Conservation (phyloP, 2,888 invertebrate species). For the Calliphora vomitoria region DNA sequence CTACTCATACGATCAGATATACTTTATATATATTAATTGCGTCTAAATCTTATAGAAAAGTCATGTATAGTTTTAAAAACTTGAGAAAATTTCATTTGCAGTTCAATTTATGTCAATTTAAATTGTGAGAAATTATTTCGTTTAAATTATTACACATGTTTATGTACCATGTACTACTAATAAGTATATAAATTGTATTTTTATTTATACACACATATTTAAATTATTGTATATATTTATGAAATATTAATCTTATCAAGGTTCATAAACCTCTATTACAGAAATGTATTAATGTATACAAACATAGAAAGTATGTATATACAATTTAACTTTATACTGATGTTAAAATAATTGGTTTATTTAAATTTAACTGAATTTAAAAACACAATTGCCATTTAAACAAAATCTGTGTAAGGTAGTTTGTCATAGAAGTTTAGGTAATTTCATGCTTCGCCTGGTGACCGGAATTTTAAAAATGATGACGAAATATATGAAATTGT, state of each 20-base stretch:
- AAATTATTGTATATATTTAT: neutral
- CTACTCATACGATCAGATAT: neutral
- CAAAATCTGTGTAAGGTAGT: neutral
- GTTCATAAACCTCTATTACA: constrained; percentile 46
- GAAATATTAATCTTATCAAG: constrained; percentile 32
- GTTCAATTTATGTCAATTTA: neutral
- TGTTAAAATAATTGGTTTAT: constrained; percentile 8
- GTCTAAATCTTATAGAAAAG: no score
- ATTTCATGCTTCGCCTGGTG: constrained; percentile 29
- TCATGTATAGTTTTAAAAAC: neutral
- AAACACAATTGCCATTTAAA: neutral
- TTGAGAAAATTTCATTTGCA: neutral
- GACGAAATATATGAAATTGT: neutral
- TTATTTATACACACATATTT: neutral
- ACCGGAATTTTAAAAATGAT: constrained; percentile 19
- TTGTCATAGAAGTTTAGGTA: neutral
- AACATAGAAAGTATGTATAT: neutral
- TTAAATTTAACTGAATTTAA: neutral
- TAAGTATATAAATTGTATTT: neutral
- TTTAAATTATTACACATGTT: neutral
- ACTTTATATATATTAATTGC: neutral
- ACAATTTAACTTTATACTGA: neutral
- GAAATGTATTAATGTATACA: neutral
- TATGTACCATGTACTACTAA: neutral
- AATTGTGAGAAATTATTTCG: neutral